phyloP scores from a whole-genome alignment of 1,140 invertebrate genomes.

The Papilio xuthus region DNA sequence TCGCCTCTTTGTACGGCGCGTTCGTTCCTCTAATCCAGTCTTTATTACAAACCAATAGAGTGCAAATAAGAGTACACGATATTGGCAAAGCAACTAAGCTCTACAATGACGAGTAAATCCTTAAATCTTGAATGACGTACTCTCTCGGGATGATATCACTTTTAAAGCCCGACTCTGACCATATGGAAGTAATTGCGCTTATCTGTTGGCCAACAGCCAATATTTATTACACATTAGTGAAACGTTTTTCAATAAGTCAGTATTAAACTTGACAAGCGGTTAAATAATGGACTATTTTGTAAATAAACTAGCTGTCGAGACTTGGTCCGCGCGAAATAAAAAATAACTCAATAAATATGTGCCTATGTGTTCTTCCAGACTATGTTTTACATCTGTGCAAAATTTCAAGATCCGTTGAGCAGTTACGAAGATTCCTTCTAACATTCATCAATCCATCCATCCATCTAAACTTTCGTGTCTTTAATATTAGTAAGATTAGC shows the following conservation, averaged over 20 bases:
- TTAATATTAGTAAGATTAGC: too few species aligned
- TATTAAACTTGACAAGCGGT: not conserved
- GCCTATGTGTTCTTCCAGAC: too few species aligned
- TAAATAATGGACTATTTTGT: not conserved
- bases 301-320: not conserved
- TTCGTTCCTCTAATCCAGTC: slow-evolving; percentile 20
- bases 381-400: too few species aligned
- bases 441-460: too few species aligned
- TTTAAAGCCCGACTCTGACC: slow-evolving; percentile 38
- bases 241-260: not conserved
- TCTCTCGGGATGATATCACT: slow-evolving; percentile 42
- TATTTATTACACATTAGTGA: slow-evolving; percentile 8
- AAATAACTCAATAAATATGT: too few species aligned
- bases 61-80: not conserved
- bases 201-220: slow-evolving; percentile 31
- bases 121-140: slow-evolving; percentile 55
- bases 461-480: too few species aligned
- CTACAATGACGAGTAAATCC: slow-evolving; percentile 55
- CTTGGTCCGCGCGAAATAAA: too few species aligned
- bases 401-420: too few species aligned
- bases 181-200: slow-evolving; percentile 36
- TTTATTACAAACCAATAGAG: slow-evolving; percentile 28
- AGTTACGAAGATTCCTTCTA: too few species aligned
- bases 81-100: not conserved
- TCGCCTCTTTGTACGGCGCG: not conserved